Base-by-base conservation (phyloP, 2,888 invertebrate species). In the Ennomos fuscantarius region DNA sequence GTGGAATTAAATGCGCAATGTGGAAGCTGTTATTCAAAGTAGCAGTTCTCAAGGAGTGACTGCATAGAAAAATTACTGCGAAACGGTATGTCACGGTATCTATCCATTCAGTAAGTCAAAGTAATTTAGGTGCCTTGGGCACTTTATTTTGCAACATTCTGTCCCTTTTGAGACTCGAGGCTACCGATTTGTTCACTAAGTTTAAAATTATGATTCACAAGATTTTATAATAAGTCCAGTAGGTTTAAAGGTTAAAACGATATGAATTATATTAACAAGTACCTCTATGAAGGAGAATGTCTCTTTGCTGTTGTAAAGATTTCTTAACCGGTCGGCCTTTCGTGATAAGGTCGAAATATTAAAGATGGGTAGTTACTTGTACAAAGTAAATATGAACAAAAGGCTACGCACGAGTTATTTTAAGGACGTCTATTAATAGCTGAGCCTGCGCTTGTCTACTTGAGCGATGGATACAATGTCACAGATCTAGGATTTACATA, bases 41-140 rank as follows among this genome's bases (percentile, higher is more conserved):
- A 56, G 36, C 60, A 40, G 55, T 63, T 55, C n/a, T 34, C 35
- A 55, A 55, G 44, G 43, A 56, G 42, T 52, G 64, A 63, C 61
- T 71, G 73, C 70, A 69, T 74, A 79, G 76, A 84, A 86, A 84
- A 83, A 82, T 78, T 65, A 74, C 76, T 71, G 68, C 68, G 73
- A 74, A 81, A 78, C 72, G 78, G 82, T 81, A 84, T 82, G 81
- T 79, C 82, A 82, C 78, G 78, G 79, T 73, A 70, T 81, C 79
- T 77, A 80, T 76, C 76, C 77, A 75, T 73, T 79, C 71, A 73
- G 72, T 70, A 66, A 75, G 69, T 67, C 61, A 65, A 62, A 68
- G 74, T 73, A 79, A 76, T 81, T 79, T 76, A 70, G 73, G 74
- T 67, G 69, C 74, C 58, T 70, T 66, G 59, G 73, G 78, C 78